Evolutionary conservation across 2,888 invertebrate genomes (phyloP).

Genomic region (Tubulanus polymorphus): DNA sequence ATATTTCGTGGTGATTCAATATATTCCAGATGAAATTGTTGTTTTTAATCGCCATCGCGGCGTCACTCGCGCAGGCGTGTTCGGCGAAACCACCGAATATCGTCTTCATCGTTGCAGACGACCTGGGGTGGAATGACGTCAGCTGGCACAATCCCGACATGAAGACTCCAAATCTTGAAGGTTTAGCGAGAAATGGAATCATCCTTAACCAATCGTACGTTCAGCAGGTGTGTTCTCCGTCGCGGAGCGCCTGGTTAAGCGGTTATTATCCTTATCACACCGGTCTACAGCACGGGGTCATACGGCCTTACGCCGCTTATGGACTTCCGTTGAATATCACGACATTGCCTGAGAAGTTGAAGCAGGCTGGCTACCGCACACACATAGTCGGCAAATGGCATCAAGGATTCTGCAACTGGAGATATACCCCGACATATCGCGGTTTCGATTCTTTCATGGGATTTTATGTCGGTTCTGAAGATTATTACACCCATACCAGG

Average conservation of each 20-base stretch:
- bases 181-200: conserved; percentile 7
- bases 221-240: conserved; percentile 16
- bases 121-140: conserved; percentile 6
- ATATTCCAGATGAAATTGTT: too few species aligned
- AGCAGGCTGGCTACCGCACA: conserved; percentile 3
- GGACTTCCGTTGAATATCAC: conserved; percentile 6
- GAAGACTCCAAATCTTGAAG: conserved; percentile 4
- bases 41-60: too few species aligned
- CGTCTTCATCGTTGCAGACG: conserved; percentile 12
- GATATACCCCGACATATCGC: conserved; percentile 6
- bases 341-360: conserved; percentile 6
- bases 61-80: too few species aligned
- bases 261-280: conserved; percentile 17
- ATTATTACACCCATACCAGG: conserved; percentile 8
- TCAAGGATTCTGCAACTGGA: conserved; percentile 6
- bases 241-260: conserved; percentile 13
- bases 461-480: conserved; percentile 4
- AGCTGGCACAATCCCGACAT: conserved; percentile 3
- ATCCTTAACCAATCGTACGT: conserved; percentile 15
- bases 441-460: conserved; percentile 12
- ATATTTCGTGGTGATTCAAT: too few species aligned
- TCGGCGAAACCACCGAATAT: too few species aligned
- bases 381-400: conserved; percentile 12
- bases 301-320: neutral
- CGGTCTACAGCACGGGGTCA: conserved; percentile 7